Evolutionary conservation across 2,888 invertebrate species (phyloP).

Genomic region (Dryomyza anilis): DNA sequence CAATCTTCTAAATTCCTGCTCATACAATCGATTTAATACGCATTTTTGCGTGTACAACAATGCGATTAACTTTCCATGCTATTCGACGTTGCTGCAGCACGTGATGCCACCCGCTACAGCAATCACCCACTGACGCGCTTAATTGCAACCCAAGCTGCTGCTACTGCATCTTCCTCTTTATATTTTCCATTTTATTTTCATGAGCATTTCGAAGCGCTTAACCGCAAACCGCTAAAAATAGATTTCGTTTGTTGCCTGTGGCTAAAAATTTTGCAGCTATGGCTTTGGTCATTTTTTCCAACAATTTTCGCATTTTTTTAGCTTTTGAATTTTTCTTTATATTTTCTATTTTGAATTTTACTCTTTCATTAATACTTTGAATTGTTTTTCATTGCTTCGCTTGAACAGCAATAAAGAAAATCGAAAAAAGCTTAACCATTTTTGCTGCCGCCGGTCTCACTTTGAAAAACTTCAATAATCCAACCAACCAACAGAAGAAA

Average conservation of each 20-base stretch:
- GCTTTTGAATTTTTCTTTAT: not conserved
- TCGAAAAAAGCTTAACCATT: constrained; percentile 7
- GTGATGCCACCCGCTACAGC: not conserved
- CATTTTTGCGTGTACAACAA: constrained; percentile 2
- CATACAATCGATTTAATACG: too few relatives aligned
- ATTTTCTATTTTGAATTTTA: not conserved
- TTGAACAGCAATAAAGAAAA: not conserved
- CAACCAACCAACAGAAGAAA: constrained; percentile 5
- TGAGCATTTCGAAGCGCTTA: not conserved
- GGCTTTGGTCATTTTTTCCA: not conserved
- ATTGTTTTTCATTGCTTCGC: not conserved
- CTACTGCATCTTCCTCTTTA: not conserved
- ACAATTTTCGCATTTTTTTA: not conserved
- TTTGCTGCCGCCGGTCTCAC: constrained; percentile 22
- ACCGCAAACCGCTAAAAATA: not conserved
- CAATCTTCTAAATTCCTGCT: too few relatives aligned
- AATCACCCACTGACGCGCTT: too few relatives aligned
- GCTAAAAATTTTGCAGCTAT: not conserved
- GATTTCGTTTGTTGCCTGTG: not conserved
- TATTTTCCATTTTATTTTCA: not conserved
- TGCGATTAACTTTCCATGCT: not conserved
- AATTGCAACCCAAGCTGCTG: not conserved
- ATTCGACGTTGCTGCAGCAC: not conserved
- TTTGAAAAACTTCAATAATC: constrained; percentile 24
- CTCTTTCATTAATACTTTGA: not conserved